Evolutionary conservation across 1,140 invertebrate genomes (phyloP).

Genomic region (Dryas iulia): DNA sequence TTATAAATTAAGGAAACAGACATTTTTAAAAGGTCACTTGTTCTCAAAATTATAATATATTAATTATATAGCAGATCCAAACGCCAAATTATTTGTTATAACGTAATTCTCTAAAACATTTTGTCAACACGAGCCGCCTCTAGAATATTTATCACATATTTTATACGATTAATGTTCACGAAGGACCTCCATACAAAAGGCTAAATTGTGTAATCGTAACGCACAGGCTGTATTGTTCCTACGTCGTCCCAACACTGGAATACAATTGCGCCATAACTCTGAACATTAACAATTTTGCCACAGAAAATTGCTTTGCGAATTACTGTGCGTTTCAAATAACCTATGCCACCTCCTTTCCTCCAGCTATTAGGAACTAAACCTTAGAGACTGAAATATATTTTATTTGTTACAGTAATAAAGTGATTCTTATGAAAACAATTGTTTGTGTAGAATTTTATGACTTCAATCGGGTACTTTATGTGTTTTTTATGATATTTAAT

Average conservation of each 20-base stretch:
- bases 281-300: conserved; percentile 14
- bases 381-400: background rate
- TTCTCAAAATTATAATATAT: background rate
- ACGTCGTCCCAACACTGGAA: conserved; percentile 5
- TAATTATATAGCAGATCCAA: background rate
- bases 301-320: conserved; percentile 16
- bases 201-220: conserved; percentile 8
- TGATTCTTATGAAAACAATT: background rate
- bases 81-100: background rate
- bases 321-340: conserved; percentile 7
- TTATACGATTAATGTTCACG: background rate
- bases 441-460: background rate
- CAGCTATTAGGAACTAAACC: background rate
- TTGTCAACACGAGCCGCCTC: background rate
- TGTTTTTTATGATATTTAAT: no score
- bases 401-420: background rate
- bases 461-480: no score
- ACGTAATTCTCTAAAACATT: background rate
- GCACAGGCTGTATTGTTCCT: conserved; percentile 13
- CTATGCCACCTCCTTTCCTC: background rate
- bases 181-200: conserved; percentile 5
- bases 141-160: background rate
- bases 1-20: background rate
- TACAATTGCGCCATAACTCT: conserved; percentile 8
- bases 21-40: background rate